phyloP scores from a whole-genome alignment of 2,888 invertebrate genomes.

The Alviniconcha strummeri region DNA sequence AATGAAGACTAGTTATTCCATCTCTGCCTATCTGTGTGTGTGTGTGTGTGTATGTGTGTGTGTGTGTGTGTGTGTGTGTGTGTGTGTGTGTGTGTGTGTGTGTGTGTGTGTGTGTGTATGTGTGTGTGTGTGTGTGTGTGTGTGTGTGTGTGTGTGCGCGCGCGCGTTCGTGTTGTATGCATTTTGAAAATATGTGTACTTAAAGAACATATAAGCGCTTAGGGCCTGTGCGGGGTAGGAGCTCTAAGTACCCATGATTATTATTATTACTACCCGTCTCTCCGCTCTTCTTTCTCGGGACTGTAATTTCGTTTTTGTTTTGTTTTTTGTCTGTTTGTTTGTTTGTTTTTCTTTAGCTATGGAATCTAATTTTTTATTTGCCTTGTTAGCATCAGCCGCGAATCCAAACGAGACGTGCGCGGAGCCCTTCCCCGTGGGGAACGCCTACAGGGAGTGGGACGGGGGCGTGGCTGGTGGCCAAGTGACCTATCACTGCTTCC shows the following conservation, averaged over 20 bases:
- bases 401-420: background rate
- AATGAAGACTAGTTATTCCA: too few species aligned
- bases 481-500: constrained; percentile 14
- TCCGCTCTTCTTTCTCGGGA: background rate
- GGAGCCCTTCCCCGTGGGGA: background rate
- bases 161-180: background rate
- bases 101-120: background rate
- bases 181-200: background rate
- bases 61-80: background rate
- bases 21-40: background rate
- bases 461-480: background rate
- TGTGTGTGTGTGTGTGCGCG: background rate
- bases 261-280: background rate
- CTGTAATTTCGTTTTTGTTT: background rate
- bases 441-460: constrained; percentile 8
- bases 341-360: background rate
- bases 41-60: background rate
- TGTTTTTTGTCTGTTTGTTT: background rate
- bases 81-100: background rate
- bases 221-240: background rate
- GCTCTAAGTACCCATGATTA: background rate
- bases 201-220: background rate
- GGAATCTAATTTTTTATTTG: background rate
- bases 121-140: background rate
- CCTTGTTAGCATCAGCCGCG: background rate